Base-by-base conservation (phyloP, 1,140 invertebrate species). In the Neodiprion virginianus region DNA sequence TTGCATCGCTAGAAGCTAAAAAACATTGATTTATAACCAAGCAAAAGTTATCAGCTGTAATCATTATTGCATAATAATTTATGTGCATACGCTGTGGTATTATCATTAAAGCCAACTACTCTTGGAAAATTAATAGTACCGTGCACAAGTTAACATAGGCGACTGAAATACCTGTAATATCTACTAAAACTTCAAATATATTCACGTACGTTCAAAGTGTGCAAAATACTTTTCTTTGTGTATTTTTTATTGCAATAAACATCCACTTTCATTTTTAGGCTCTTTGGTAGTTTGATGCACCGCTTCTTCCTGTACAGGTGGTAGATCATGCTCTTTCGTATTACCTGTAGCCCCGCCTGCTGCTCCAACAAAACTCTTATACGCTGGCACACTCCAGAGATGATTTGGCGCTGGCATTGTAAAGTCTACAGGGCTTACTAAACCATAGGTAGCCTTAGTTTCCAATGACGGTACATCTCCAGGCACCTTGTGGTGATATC, bases 401-500 rank as follows among this genome's bases (percentile, higher is more conserved):
- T 89, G 83, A 84, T 90, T 89, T 9, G 88, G 81, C 40, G 86
- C 61, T 1, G 93, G 91, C 76, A 91, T 86, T 73, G 84, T 83
- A 83, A 91, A 94, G 68, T 91, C 89, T 78, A 93, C 92, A 48
- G 93, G 91, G 75, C 90, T 91, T 4, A 92, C 93, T 48, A 94
- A 83, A 69, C 93, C 93, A 84, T 92, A 93, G 2, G 92, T 92
- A 53, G 93, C 92, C 86, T 93, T 89, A n/a, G 91, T 83, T 80
- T 93, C 92, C 48, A 95, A 83, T 49, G 84, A 77, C 68, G 93
- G 92, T 74, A 90, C 83, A 76, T 93, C 92, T 78, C 85, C 88
- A 1, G 93, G 91, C 78, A 94, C 87, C 81, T 90, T 92, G 79
- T 94, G 91, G 81, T 94, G 93, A 79, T 93, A 94, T 79, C 92